Conservation (phyloP, 2,888 invertebrate species). For the Odontomyia ornata region DNA sequence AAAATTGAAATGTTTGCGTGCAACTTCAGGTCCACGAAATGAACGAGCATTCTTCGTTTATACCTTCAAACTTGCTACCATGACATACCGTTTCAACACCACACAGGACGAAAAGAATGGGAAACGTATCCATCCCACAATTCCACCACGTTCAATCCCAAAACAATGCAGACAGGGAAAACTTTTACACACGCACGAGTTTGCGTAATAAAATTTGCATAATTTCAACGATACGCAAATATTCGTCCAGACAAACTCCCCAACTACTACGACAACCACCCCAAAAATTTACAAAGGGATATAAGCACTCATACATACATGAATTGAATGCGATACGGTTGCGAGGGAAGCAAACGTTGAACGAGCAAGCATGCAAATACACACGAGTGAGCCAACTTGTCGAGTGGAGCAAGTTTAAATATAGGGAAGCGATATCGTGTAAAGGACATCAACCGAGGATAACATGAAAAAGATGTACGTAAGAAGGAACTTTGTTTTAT, state of each 20-base stretch:
- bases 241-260: constrained; percentile 50
- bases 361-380: constrained; percentile 13
- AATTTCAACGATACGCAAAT: constrained; percentile 55
- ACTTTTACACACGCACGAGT: constrained; percentile 56
- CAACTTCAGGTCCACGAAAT: neutral
- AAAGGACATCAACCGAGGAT: constrained; percentile 38
- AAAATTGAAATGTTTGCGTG: neutral
- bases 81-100: too few species aligned
- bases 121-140: neutral
- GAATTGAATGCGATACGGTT: too few species aligned
- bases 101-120: constrained; percentile 1
- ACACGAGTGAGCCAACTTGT: neutral
- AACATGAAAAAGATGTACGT: constrained; percentile 25
- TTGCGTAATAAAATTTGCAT: constrained; percentile 64
- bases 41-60: neutral
- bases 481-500: constrained; percentile 33
- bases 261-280: neutral
- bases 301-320: too few species aligned
- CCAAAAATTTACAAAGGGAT: constrained; percentile 2
- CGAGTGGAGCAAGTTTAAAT: constrained; percentile 12
- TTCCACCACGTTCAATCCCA: constrained; percentile 13
- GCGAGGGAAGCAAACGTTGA: too few species aligned
- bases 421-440: constrained; percentile 29
- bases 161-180: constrained; percentile 40
- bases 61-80: neutral